Evolutionary conservation across 2,113 vertebrate genomes (phyloP).

Genomic region (Gopherus evgoodei): DNA sequence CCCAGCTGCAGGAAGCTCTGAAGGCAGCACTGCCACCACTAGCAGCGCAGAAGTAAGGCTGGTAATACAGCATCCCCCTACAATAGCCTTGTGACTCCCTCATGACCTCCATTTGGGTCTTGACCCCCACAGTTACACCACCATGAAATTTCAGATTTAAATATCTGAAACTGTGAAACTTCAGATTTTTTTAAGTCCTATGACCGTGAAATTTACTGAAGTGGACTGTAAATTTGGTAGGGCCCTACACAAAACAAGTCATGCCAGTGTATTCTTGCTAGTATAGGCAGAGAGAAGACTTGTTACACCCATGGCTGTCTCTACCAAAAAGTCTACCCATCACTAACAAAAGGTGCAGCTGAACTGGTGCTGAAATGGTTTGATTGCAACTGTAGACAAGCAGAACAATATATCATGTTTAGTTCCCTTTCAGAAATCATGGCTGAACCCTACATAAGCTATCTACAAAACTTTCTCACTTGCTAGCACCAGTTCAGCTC

Average conservation of each 20-base stretch:
- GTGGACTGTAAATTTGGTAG: too few relatives aligned
- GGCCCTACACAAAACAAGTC: not conserved
- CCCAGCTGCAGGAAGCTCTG: not conserved
- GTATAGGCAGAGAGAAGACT: not conserved
- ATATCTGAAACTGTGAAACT: too few relatives aligned
- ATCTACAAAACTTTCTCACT: accelerated
- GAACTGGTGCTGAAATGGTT: not conserved
- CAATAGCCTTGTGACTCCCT: too few relatives aligned
- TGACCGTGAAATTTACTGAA: too few relatives aligned
- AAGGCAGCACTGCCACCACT: not conserved
- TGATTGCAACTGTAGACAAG: not conserved
- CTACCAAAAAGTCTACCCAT: not conserved
- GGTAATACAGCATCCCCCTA: too few relatives aligned
- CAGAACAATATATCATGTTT: not conserved
- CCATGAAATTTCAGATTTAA: too few relatives aligned
- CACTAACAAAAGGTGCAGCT: not conserved
- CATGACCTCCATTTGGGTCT: too few relatives aligned
- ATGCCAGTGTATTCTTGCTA: not conserved
- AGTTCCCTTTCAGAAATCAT: not conserved
- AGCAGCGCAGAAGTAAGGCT: too few relatives aligned
- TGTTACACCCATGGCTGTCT: not conserved
- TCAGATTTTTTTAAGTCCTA: too few relatives aligned
- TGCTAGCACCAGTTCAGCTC: not conserved
- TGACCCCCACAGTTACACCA: too few relatives aligned
- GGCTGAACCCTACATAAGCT: not conserved